Conservation (phyloP, 1,140 invertebrate genomes). For the Formica selysi region DNA sequence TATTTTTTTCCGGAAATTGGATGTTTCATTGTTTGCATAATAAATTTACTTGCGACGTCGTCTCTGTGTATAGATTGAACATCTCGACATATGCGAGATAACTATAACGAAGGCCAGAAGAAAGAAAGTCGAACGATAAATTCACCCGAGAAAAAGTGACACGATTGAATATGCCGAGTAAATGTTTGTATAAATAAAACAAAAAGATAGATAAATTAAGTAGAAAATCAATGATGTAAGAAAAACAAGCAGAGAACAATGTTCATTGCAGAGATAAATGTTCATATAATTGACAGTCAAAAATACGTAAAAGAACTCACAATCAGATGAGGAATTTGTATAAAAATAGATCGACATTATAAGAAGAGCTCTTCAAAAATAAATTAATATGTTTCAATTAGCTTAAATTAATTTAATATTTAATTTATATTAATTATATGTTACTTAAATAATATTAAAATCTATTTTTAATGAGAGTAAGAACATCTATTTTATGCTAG, state of each 20-base stretch:
- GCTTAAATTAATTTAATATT: conserved; percentile 5
- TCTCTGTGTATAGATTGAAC: background rate
- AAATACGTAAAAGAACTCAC: background rate
- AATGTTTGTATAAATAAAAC: background rate
- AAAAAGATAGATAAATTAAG: background rate
- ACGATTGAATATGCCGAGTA: background rate
- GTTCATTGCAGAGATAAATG: background rate
- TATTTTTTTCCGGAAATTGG: conserved; percentile 3
- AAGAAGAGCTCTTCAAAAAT: background rate
- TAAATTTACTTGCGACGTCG: conserved; percentile 6
- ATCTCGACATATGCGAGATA: background rate
- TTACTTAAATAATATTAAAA: background rate
- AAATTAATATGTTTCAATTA: background rate
- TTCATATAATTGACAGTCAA: background rate
- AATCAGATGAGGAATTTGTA: background rate
- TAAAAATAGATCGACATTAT: conserved; percentile 5
- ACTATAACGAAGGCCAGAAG: background rate
- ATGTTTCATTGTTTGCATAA: background rate
- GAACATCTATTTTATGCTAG: background rate
- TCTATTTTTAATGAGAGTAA: background rate
- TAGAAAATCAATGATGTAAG: background rate
- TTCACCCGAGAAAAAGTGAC: background rate
- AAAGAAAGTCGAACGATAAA: background rate
- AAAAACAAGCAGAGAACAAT: background rate
- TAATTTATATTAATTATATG: background rate